Evolutionary conservation across 1,140 invertebrate species (phyloP), one percentile per base, ranked within the genome.

Genomic region (Caenorhabditis tropicalis): DNA sequence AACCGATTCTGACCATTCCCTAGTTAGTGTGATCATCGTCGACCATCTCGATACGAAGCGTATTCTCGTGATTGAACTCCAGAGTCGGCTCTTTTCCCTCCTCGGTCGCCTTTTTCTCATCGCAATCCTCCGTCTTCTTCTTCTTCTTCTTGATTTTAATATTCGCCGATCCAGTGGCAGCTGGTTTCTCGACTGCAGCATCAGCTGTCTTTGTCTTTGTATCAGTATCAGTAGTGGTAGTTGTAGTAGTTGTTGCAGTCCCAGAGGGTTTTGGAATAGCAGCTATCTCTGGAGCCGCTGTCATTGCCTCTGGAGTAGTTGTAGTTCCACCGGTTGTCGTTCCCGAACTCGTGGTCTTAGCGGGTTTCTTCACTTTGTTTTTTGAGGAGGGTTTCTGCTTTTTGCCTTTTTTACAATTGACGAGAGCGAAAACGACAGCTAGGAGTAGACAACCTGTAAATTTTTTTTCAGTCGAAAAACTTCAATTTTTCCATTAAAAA

Each of bases 21-120:
- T n/a, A n/a, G n/a, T 74, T 74, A 7, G 65, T 74, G 65, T 74
- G 65, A 74, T 74, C 65, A 31, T 74, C 65, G 21, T 74, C 65
- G 36, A 74, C 36, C 65, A 74, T 74, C 21, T 74, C 65, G 21
- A 74, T 74, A 0, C 65, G 65, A 39, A 74, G 65, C 1, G 65
- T 74, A n/a, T 74, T 74, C 21, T 74, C 65, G 36, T 74, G 65
- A 12, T 56, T 56, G 53, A 21, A 56, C 4, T 56, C 53, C 39
- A 6, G 39, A n/a, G 24, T 27, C 21, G 21, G 7, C 29, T 58
- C 9, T 24, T 58, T 19, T 58, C 27, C 53, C 21, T 27, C 24
- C 9, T 9, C 24, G 7, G 53, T 15, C 0, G 21, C 9, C 53
- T 29, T 58, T 24, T 58, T 58, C 53, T 58, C 49, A 51, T 51